Conservation (phyloP, 1,140 invertebrate genomes). For the Chironomus tepperi region DNA sequence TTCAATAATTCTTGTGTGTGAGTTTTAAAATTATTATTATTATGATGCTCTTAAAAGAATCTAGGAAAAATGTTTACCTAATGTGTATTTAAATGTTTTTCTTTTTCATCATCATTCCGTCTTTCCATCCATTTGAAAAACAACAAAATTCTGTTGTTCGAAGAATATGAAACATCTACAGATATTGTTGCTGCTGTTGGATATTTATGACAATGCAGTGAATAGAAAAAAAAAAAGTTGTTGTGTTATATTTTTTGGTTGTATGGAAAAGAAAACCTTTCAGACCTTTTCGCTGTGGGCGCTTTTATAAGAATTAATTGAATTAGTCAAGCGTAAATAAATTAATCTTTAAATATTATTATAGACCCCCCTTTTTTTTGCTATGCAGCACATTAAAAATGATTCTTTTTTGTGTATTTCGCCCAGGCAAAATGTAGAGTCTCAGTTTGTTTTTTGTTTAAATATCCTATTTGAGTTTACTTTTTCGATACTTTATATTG, state of each 20-base stretch:
- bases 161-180: not conserved
- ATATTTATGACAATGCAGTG: not conserved
- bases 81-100: conserved; percentile 23
- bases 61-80: conserved; percentile 11
- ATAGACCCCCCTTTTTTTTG: not conserved
- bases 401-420: too few relatives aligned
- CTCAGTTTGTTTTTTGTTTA: too few relatives aligned
- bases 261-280: conserved; percentile 11
- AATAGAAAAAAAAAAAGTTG: not conserved
- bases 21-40: conserved; percentile 17
- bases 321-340: conserved; percentile 23
- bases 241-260: not conserved
- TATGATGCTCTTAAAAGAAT: not conserved
- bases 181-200: not conserved
- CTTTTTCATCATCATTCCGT: not conserved
- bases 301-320: conserved; percentile 22
- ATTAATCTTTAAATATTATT: conserved; percentile 24
- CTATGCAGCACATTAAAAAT: too few relatives aligned
- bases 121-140: not conserved
- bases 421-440: too few relatives aligned
- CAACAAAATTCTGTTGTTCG: not conserved
- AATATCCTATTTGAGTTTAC: too few relatives aligned
- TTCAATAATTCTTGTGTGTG: not conserved
- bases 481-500: too few relatives aligned
- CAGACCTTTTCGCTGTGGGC: conserved; percentile 22